Percentiles rank a stretch among this genome's conserved stretches.
Evolutionary conservation across 2,797 vertebrate genomes (phyloP).

Genomic region (Macrochelys suwanniensis): DNA sequence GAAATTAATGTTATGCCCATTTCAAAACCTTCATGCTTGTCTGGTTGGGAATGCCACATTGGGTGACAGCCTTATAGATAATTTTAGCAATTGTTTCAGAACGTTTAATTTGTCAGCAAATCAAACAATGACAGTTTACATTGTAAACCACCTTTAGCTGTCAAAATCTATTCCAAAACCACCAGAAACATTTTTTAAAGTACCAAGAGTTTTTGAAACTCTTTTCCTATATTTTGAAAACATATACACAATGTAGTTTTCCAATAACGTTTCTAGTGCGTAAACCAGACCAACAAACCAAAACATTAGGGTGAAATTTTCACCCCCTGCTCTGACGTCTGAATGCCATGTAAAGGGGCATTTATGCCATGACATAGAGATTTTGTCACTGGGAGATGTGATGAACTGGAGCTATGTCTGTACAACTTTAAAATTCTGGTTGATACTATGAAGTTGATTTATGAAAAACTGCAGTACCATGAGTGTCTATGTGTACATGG

Average conservation of each 20-base stretch:
- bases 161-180: not conserved
- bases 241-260: fast-evolving
- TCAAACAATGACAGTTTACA: not conserved
- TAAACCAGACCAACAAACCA: not conserved
- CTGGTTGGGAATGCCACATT: not conserved
- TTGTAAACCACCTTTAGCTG: not conserved
- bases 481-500: not conserved
- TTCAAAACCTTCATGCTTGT: fast-evolving
- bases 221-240: not conserved
- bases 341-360: not conserved
- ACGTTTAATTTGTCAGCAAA: not conserved
- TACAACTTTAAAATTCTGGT: not conserved
- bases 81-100: not conserved
- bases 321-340: fast-evolving
- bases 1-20: not conserved
- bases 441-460: not conserved
- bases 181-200: not conserved
- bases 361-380: too few relatives aligned
- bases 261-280: not conserved
- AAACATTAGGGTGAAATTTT: not conserved
- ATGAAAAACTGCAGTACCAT: not conserved
- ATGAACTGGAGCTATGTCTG: not conserved
- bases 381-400: not conserved
- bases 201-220: fast-evolving
- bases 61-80: not conserved